Evolutionary conservation across 1,140 invertebrate species (phyloP).

Genomic region (Aphaenogaster ashmeadi): DNA sequence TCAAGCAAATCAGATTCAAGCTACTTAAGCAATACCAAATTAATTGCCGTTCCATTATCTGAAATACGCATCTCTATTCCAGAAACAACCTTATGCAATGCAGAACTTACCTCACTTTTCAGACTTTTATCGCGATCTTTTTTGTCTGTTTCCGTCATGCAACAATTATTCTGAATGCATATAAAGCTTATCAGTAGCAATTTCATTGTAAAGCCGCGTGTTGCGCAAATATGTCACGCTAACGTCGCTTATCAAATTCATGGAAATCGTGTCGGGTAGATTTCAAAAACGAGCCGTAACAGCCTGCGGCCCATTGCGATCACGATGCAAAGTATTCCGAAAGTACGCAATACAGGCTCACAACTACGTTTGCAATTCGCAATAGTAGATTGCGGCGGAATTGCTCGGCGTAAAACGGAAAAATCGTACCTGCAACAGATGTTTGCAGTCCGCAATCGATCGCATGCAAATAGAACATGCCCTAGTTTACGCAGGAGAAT

Average conservation of each 20-base stretch:
- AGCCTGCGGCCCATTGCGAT: not conserved
- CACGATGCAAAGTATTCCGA: slow-evolving; percentile 14
- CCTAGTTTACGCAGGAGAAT: slow-evolving; percentile 23
- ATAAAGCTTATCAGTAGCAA: slow-evolving; percentile 22
- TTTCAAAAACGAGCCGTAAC: slow-evolving; percentile 24
- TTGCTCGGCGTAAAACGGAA: not conserved
- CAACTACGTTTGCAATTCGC: not conserved
- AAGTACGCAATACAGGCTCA: not conserved
- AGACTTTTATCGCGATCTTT: slow-evolving; percentile 27
- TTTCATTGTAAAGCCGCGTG: slow-evolving; percentile 14
- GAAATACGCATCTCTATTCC: slow-evolving; percentile 29
- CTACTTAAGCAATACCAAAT: slow-evolving; percentile 9
- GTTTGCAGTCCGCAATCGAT: slow-evolving; percentile 21
- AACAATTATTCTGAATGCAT: slow-evolving; percentile 11
- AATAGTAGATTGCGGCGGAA: not conserved
- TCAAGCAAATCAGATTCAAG: not conserved
- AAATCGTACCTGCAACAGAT: slow-evolving; percentile 23
- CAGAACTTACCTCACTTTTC: not conserved
- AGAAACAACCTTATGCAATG: slow-evolving; percentile 10
- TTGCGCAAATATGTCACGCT: slow-evolving; percentile 35
- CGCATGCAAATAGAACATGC: slow-evolving; percentile 1
- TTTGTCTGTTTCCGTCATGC: slow-evolving; percentile 34
- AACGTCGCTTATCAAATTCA: slow-evolving; percentile 35
- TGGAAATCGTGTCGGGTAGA: slow-evolving; percentile 12
- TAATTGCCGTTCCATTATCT: slow-evolving; percentile 30